A percentile compares a stretch with the other conserved stretches of the same genome.
phyloP scores from a whole-genome alignment of 2,888 invertebrate genomes.

The Operophtera brumata region DNA sequence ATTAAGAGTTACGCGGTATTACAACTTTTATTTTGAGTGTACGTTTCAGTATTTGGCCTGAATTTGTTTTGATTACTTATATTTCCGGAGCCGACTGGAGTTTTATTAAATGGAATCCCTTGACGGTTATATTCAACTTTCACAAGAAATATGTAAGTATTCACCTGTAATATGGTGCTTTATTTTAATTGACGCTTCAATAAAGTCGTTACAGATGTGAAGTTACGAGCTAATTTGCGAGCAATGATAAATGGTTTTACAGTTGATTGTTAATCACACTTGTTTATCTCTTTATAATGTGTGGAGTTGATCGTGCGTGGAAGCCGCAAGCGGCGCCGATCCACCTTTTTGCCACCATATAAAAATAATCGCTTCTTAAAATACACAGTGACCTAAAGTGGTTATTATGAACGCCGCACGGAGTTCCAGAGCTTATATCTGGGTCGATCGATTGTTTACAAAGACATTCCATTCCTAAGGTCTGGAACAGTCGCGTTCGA shows the following conservation, averaged over 20 bases:
- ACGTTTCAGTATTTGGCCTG: constrained; percentile 49
- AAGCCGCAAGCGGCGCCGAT: constrained; percentile 6
- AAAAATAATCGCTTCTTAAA: constrained; percentile 27
- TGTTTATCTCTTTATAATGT: constrained; percentile 14
- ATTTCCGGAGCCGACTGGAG: constrained; percentile 42
- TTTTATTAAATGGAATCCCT: constrained; percentile 43
- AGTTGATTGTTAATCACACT: constrained; percentile 20
- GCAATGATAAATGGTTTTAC: constrained; percentile 20
- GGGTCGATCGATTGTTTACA: constrained; percentile 37
- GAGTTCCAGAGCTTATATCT: constrained; percentile 30
- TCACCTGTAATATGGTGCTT: not conserved
- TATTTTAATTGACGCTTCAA: constrained; percentile 17
- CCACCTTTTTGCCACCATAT: constrained; percentile 23
- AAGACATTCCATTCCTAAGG: constrained; percentile 36
- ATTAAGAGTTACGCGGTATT: constrained; percentile 45
- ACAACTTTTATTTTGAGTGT: constrained; percentile 45
- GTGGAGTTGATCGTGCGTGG: constrained; percentile 16
- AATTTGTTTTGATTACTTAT: constrained; percentile 61
- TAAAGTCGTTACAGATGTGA: constrained; percentile 8
- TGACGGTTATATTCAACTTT: constrained; percentile 34
- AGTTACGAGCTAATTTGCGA: constrained; percentile 18
- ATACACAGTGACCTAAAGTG: constrained; percentile 22
- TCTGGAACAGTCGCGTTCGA: constrained; percentile 24
- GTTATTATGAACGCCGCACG: constrained; percentile 29
- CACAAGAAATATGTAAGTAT: not conserved